Evolutionary conservation across 1,140 invertebrate genomes (phyloP).

Genomic region (Caerostris darwini): DNA sequence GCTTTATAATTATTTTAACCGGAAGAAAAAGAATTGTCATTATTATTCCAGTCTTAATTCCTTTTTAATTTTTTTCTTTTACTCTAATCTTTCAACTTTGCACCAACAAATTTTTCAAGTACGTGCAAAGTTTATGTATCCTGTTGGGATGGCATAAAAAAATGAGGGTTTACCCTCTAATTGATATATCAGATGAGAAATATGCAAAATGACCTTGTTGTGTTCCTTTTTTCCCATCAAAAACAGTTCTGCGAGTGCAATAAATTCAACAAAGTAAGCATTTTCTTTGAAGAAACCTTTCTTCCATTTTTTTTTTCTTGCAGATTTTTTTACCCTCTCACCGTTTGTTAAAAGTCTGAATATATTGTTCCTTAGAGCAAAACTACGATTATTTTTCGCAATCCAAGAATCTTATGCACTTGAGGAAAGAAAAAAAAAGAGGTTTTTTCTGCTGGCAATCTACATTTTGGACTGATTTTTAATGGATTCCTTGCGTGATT

Average conservation of each 20-base stretch:
- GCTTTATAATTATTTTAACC: neutral
- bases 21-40: neutral
- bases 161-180: neutral
- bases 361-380: neutral
- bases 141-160: neutral
- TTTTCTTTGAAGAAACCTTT: neutral
- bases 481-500: neutral
- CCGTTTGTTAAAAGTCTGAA: neutral
- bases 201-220: neutral
- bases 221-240: neutral
- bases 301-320: neutral
- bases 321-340: neutral
- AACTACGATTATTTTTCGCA: neutral
- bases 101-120: neutral
- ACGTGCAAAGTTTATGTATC: neutral
- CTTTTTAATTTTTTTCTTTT: neutral
- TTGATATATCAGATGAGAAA: neutral
- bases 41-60: neutral
- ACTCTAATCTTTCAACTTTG: neutral
- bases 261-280: neutral
- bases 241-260: neutral
- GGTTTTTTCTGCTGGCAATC: neutral
- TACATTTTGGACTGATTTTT: neutral
- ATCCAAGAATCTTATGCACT: neutral
- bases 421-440: neutral